Evolutionary conservation across 2,113 vertebrate genomes (phyloP).

Genomic region (Oncorhynchus gorbuscha): DNA sequence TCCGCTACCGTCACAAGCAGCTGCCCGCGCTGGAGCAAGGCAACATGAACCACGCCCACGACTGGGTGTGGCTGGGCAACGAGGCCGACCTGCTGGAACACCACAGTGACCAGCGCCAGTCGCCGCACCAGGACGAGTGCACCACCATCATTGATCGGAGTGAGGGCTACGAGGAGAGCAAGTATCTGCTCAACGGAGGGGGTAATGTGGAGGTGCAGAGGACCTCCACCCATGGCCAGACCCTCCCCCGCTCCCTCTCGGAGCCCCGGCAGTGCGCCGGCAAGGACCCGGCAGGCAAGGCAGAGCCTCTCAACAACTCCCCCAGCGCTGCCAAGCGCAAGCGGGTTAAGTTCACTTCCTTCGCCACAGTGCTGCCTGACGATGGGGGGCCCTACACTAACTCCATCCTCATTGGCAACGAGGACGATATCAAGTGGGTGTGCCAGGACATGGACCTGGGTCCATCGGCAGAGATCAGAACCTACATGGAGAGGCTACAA

Average conservation of each 20-base stretch:
- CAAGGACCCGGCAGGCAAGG: conserved; percentile 75
- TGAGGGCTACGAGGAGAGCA: conserved; percentile 88
- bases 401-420: conserved; percentile 86
- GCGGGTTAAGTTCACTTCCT: conserved; percentile 95
- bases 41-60: conserved; percentile 94
- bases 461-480: conserved; percentile 89
- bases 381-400: conserved; percentile 87
- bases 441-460: conserved; percentile 95
- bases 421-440: conserved; percentile 96
- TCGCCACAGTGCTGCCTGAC: conserved; percentile 90
- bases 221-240: conserved; percentile 68
- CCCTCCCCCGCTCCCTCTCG: conserved; percentile 80
- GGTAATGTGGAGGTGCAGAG: conserved; percentile 78
- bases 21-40: conserved; percentile 88
- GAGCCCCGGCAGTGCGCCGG: conserved; percentile 76
- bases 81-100: conserved; percentile 89
- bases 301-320: conserved; percentile 81
- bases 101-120: conserved; percentile 80
- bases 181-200: conserved; percentile 88
- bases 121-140: conserved; percentile 81
- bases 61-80: conserved; percentile 96
- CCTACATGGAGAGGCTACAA: conserved; percentile 96
- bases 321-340: conserved; percentile 85
- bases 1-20: conserved; percentile 95
- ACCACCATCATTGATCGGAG: conserved; percentile 86